Evolutionary conservation across 2,113 vertebrate species (phyloP).

Genomic region (Megaleporinus macrocephalus): DNA sequence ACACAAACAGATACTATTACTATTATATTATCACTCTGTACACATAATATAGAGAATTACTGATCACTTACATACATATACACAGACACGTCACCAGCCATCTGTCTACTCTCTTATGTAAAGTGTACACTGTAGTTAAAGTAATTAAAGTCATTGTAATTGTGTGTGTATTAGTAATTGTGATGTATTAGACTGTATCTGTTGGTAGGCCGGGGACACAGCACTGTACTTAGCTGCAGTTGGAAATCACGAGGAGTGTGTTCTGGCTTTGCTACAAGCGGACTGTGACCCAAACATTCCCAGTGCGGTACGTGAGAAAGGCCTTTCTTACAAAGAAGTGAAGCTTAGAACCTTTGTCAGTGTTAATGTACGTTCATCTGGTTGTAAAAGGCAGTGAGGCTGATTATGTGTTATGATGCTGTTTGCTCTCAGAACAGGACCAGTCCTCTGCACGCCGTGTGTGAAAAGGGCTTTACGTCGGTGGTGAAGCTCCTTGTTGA

Average conservation of each 20-base stretch:
- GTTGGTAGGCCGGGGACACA: conserved; percentile 82
- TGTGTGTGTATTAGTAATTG: too few relatives aligned
- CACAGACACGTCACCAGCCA: too few relatives aligned
- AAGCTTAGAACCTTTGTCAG: not conserved
- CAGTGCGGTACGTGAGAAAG: conserved; percentile 73
- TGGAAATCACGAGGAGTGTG: conserved; percentile 80
- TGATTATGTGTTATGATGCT: not conserved
- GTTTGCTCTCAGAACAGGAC: conserved; percentile 72
- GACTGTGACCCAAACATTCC: conserved; percentile 83
- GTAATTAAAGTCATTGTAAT: too few relatives aligned
- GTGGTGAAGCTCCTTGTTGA: conserved; percentile 82
- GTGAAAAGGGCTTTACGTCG: conserved; percentile 77
- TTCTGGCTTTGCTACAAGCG: conserved; percentile 79
- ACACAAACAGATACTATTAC: too few relatives aligned
- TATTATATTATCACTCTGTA: too few relatives aligned
- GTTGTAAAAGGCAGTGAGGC: not conserved
- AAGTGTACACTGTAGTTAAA: too few relatives aligned
- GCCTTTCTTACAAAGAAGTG: not conserved
- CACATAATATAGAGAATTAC: too few relatives aligned
- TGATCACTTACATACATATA: too few relatives aligned
- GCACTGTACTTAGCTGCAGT: conserved; percentile 84
- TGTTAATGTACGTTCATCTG: not conserved
- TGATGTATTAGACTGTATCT: not conserved
- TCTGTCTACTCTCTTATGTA: too few relatives aligned
- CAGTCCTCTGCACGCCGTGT: conserved; percentile 78